phyloP scores from a whole-genome alignment of 2,113 vertebrate genomes.

The Sylvilagus bachmani region DNA sequence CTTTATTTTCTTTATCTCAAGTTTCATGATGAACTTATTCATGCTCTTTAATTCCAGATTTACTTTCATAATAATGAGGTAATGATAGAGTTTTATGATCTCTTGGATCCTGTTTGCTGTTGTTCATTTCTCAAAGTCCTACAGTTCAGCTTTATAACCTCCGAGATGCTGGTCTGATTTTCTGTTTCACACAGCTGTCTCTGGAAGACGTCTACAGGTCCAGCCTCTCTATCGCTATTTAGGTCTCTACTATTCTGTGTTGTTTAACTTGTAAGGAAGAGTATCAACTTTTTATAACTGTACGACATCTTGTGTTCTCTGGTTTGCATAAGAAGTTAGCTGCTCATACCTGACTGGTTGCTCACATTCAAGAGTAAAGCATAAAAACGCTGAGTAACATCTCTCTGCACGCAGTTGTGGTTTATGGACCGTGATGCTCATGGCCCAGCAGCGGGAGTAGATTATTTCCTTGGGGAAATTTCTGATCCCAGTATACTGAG shows the following conservation, averaged over 20 bases:
- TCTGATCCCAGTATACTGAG: conserved; percentile 47
- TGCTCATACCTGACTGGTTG: conserved; percentile 27
- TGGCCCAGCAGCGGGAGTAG: background rate
- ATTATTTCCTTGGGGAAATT: conserved; percentile 51
- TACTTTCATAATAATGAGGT: background rate
- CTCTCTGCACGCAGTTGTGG: background rate
- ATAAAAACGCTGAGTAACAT: background rate
- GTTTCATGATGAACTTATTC: background rate
- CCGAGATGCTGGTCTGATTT: background rate
- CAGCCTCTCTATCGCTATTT: background rate
- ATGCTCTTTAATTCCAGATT: conserved; percentile 25
- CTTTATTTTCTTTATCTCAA: background rate
- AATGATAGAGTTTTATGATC: background rate
- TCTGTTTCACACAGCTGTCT: background rate
- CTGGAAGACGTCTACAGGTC: background rate
- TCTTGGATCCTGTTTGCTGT: background rate
- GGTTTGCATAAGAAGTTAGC: background rate
- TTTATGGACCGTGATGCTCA: conserved; percentile 9
- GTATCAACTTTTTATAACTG: background rate
- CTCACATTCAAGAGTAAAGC: background rate
- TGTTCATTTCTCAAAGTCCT: background rate
- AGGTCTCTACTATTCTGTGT: background rate
- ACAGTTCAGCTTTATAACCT: background rate
- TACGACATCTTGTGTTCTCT: background rate
- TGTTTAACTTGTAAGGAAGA: too few species aligned